Conservation (phyloP, 2,888 invertebrate species). For the Anagyrus pseudococci region DNA sequence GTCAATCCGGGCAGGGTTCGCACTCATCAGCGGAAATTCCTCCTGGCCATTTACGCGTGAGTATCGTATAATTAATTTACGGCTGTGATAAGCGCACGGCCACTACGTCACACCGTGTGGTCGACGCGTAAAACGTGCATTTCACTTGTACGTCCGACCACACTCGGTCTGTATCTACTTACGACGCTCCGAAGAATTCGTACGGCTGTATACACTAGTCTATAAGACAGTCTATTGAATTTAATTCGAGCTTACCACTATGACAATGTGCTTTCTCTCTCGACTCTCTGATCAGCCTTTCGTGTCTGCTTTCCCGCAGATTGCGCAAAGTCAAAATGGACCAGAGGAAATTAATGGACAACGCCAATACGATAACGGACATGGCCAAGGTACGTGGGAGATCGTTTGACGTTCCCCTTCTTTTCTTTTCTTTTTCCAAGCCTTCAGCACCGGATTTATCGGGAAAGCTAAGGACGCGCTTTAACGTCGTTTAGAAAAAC, state of each 20-base stretch:
- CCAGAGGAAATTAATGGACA: conserved; percentile 98
- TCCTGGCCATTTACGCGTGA: conserved; percentile 99
- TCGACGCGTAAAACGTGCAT: no score
- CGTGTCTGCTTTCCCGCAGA: conserved; percentile 65
- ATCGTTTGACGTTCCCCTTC: no score
- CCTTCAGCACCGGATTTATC: no score
- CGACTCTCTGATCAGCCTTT: no score
- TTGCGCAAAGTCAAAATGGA: conserved; percentile 99
- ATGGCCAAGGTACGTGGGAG: conserved; percentile 99
- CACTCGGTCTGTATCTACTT: no score
- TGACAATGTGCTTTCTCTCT: neutral
- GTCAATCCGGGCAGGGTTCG: conserved; percentile 95
- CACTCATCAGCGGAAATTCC: conserved; percentile 98
- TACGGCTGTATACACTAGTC: no score
- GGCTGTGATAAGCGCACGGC: no score
- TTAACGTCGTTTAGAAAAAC: neutral
- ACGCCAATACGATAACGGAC: conserved; percentile 98
- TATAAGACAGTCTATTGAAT: no score
- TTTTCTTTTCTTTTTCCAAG: neutral
- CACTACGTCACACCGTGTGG: no score
- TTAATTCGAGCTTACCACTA: no score
- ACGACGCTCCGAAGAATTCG: no score
- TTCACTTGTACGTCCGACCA: no score
- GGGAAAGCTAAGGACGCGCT: neutral
- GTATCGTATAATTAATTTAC: conserved; percentile 63